These are phyloP conservation scores for Therioaphis trifolii DNA, from an alignment of 2,888 invertebrate species.

Conservation along the genomic window DNA sequence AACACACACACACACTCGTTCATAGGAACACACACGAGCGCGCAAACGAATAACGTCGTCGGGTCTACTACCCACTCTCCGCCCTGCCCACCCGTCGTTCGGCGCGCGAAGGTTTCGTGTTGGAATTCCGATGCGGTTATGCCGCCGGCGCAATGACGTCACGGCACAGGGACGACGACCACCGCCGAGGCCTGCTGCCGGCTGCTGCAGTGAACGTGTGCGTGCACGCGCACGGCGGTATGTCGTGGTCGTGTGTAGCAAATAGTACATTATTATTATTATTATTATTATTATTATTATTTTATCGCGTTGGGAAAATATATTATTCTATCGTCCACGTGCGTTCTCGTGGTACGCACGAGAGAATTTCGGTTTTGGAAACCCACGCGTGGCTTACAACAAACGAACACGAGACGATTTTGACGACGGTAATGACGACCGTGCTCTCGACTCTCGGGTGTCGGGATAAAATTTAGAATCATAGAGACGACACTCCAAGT, in stretches of 20 bases:
- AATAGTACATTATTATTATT: slow-evolving; percentile 1
- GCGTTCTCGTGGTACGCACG: too few relatives aligned
- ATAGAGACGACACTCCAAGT: too few relatives aligned
- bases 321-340: too few relatives aligned
- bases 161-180: slow-evolving; percentile 33
- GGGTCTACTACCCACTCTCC: too few relatives aligned
- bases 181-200: not conserved
- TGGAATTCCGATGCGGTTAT: slow-evolving; percentile 50
- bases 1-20: too few relatives aligned
- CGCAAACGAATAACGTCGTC: too few relatives aligned
- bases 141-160: slow-evolving; percentile 38
- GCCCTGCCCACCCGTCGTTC: not conserved
- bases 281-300: slow-evolving; percentile 6
- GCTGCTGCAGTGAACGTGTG: not conserved
- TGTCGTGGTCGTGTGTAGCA: slow-evolving; percentile 19
- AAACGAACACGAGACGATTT: too few relatives aligned
- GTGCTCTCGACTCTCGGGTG: too few relatives aligned
- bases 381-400: too few relatives aligned
- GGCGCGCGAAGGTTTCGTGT: not conserved
- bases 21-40: not conserved
- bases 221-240: slow-evolving; percentile 21
- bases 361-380: too few relatives aligned
- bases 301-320: not conserved
- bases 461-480: too few relatives aligned
- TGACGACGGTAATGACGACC: too few relatives aligned